These are phyloP conservation scores for Clupea harengus DNA, from an alignment of 2,113 vertebrate species.

Conservation along the genomic window DNA sequence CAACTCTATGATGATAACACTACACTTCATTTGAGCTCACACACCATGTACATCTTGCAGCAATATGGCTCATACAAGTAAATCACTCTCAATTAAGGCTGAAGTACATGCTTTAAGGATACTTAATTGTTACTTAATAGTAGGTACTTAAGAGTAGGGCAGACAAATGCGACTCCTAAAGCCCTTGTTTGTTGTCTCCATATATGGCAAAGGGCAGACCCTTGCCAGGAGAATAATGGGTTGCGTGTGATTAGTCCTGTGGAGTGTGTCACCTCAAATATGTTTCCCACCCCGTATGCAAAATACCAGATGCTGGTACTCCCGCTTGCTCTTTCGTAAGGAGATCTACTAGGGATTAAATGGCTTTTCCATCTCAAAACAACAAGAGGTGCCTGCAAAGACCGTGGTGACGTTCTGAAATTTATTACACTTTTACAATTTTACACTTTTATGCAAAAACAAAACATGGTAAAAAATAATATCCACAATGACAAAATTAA, in stretches of 20 bases:
- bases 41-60: neutral
- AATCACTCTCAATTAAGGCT: neutral
- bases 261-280: neutral
- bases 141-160: neutral
- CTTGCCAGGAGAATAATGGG: neutral
- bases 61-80: neutral
- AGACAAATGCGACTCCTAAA: neutral
- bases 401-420: neutral
- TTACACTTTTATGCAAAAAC: constrained; percentile 1
- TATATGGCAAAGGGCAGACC: neutral
- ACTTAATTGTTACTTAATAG: neutral
- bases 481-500: neutral
- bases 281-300: neutral
- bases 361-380: too few species aligned
- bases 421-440: constrained; percentile 6
- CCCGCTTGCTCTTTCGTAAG: neutral
- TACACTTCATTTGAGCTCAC: too few species aligned
- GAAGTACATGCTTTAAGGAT: neutral
- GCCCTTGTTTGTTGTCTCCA: neutral
- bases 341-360: too few species aligned
- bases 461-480: neutral
- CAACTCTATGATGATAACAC: too few species aligned
- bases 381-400: too few species aligned
- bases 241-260: neutral
- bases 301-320: neutral